A percentile compares a stretch with the other conserved stretches of the same genome.
Conservation (phyloP, 2,113 vertebrate genomes). For the Lutjanus erythropterus region DNA sequence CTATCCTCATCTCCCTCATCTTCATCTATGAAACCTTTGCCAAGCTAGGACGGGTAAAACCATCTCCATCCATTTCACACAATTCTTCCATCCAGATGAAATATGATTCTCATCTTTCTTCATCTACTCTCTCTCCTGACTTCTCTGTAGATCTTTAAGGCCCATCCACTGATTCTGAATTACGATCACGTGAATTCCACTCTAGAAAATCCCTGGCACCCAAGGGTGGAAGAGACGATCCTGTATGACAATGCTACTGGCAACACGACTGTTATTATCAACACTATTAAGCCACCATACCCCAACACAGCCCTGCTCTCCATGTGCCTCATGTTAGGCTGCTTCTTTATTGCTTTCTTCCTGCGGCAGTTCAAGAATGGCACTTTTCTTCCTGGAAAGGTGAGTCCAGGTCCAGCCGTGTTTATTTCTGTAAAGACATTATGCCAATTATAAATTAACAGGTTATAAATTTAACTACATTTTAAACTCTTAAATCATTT, state of each 20-base stretch:
- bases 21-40: slow-evolving; percentile 97
- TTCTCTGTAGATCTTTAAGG: slow-evolving; percentile 85
- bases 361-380: slow-evolving; percentile 97
- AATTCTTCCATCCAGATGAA: background rate
- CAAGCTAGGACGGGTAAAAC: slow-evolving; percentile 91
- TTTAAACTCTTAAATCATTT: background rate
- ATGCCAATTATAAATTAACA: background rate
- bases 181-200: slow-evolving; percentile 80
- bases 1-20: slow-evolving; percentile 99
- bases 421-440: background rate
- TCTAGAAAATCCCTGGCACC: slow-evolving; percentile 79
- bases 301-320: slow-evolving; percentile 97
- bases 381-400: slow-evolving; percentile 93
- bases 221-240: slow-evolving; percentile 53
- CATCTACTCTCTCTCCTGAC: slow-evolving; percentile 5
- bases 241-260: slow-evolving; percentile 76
- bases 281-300: slow-evolving; percentile 41
- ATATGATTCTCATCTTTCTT: background rate
- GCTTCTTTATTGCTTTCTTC: slow-evolving; percentile 93
- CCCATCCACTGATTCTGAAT: slow-evolving; percentile 85
- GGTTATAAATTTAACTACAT: background rate
- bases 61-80: slow-evolving; percentile 2
- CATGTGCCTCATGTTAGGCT: slow-evolving; percentile 94
- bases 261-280: background rate
- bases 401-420: too few species aligned